phyloP scores from a whole-genome alignment of 2,888 invertebrate species.

The Lobophora halterata region DNA sequence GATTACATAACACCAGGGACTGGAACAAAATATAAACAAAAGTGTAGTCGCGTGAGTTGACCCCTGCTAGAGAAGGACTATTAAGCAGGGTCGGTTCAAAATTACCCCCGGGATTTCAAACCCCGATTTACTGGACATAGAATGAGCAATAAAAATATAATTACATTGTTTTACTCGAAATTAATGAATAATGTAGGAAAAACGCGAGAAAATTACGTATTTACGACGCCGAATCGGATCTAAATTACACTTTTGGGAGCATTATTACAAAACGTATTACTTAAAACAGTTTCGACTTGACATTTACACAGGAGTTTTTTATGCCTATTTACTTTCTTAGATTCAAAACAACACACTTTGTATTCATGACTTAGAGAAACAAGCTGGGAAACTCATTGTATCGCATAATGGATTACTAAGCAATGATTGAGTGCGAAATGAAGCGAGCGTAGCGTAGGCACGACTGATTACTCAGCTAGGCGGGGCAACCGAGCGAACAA shows the following conservation, averaged over 20 bases:
- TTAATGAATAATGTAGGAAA: slow-evolving; percentile 56
- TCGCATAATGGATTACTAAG: slow-evolving; percentile 10
- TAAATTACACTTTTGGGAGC: slow-evolving; percentile 53
- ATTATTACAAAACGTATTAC: slow-evolving; percentile 49
- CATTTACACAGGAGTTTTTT: slow-evolving; percentile 34
- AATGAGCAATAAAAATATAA: slow-evolving; percentile 77
- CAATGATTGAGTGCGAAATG: slow-evolving; percentile 10
- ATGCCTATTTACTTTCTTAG: slow-evolving; percentile 13
- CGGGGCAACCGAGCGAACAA: slow-evolving; percentile 43
- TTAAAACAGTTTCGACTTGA: slow-evolving; percentile 42
- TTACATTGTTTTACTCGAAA: slow-evolving; percentile 67
- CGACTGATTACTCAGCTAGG: slow-evolving; percentile 17
- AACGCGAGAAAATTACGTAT: slow-evolving; percentile 53
- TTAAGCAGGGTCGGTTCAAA: slow-evolving; percentile 70
- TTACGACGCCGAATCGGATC: slow-evolving; percentile 48
- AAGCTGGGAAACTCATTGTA: slow-evolving; percentile 8
- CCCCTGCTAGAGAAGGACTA: slow-evolving; percentile 59
- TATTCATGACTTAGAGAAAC: slow-evolving; percentile 2
- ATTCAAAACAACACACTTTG: slow-evolving; percentile 9
- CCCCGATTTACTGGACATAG: slow-evolving; percentile 72
- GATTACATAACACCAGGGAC: slow-evolving; percentile 61
- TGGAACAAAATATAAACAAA: slow-evolving; percentile 56
- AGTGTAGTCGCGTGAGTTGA: slow-evolving; percentile 50
- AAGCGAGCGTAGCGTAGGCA: slow-evolving; percentile 7
- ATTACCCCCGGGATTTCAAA: slow-evolving; percentile 63